phyloP scores from a whole-genome alignment of 1,140 invertebrate species.

The Matsumurasca onukii region DNA sequence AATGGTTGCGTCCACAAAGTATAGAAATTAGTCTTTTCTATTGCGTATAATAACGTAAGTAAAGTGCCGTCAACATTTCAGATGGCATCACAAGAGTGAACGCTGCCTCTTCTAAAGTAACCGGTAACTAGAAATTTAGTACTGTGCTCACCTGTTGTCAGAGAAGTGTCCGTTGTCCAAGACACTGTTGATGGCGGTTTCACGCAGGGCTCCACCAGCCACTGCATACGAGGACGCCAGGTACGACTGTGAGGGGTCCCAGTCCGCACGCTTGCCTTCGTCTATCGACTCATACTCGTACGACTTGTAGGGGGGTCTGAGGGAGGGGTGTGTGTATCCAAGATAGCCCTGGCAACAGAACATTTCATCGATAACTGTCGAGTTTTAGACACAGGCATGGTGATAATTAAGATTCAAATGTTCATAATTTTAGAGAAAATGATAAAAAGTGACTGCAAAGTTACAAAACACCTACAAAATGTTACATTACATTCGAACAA shows the following conservation, averaged over 20 bases:
- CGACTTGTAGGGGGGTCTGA: constrained; percentile 51
- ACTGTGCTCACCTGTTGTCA: background rate
- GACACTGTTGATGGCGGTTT: constrained; percentile 52
- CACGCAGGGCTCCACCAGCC: constrained; percentile 46
- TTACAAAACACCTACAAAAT: too few species aligned
- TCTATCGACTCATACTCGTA: constrained; percentile 55
- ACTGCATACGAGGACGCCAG: constrained; percentile 46
- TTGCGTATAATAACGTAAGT: too few species aligned
- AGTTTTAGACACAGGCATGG: too few species aligned
- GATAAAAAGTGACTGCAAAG: too few species aligned
- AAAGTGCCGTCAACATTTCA: too few species aligned
- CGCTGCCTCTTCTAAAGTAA: too few species aligned
- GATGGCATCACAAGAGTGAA: too few species aligned
- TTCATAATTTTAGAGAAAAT: too few species aligned
- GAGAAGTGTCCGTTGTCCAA: constrained; percentile 41
- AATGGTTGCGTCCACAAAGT: too few species aligned
- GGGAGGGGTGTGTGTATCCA: constrained; percentile 41
- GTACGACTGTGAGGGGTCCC: constrained; percentile 49
- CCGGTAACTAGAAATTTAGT: background rate
- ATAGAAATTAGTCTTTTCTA: too few species aligned
- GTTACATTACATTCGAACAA: background rate
- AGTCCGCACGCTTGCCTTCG: constrained; percentile 46
- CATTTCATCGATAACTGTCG: too few species aligned
- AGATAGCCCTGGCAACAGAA: constrained; percentile 40
- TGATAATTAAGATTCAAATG: too few species aligned